Evolutionary conservation across 2,113 vertebrate species (phyloP).

Genomic region (Chaetodon trifascialis): DNA sequence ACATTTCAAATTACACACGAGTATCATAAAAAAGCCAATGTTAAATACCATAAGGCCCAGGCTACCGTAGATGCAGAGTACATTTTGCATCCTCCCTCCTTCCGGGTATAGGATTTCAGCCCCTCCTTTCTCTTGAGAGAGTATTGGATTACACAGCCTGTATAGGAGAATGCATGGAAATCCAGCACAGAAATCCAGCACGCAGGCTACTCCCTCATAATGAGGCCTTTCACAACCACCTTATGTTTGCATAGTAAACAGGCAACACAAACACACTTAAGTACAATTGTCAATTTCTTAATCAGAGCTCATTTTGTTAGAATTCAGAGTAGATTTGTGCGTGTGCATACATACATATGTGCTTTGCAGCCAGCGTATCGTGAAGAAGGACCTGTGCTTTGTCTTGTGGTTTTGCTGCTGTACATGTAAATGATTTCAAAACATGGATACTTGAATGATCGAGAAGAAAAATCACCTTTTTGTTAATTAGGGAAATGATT

Average conservation of each 20-base stretch:
- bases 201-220: neutral
- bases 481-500: neutral
- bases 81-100: neutral
- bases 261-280: neutral
- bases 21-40: neutral
- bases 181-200: conserved; percentile 21
- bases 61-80: neutral
- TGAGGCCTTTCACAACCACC: neutral
- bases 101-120: conserved; percentile 1
- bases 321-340: neutral
- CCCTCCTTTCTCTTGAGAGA: neutral
- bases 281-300: neutral
- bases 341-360: neutral
- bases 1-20: conserved; percentile 16
- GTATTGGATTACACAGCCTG: conserved; percentile 5
- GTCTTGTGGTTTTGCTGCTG: neutral
- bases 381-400: neutral
- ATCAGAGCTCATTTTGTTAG: neutral
- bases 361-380: neutral
- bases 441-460: neutral
- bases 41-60: neutral
- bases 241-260: neutral
- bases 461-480: neutral
- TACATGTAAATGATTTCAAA: neutral
- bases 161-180: conserved; percentile 5